A percentile compares a stretch with the other conserved stretches of the same genome.
Conservation (phyloP, 2,113 vertebrate genomes). For the Tursiops truncatus region DNA sequence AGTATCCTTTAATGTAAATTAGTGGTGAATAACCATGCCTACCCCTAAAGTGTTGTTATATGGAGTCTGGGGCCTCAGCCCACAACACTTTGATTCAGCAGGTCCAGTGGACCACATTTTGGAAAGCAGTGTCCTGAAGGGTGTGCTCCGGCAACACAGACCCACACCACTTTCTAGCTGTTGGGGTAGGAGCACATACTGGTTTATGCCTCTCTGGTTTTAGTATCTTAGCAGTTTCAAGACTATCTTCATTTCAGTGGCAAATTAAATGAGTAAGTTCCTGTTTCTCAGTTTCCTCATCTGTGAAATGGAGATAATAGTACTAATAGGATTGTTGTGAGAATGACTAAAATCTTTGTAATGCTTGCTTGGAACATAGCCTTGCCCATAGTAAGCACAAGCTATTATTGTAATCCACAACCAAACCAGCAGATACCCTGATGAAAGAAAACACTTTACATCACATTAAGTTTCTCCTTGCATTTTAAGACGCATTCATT, state of each 20-base stretch:
- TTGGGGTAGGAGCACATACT: background rate
- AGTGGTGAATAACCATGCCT: background rate
- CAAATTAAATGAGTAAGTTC: background rate
- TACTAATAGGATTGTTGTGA: background rate
- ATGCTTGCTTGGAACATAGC: background rate
- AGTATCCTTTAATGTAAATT: background rate
- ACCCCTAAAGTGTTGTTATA: background rate
- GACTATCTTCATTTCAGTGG: background rate
- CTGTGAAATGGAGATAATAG: background rate
- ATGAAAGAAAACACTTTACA: background rate
- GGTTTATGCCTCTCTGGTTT: background rate
- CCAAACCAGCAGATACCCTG: background rate
- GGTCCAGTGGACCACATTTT: background rate
- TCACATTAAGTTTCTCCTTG: background rate
- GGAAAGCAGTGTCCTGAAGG: background rate
- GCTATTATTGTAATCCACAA: background rate
- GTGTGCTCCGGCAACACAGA: background rate
- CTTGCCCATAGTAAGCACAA: background rate
- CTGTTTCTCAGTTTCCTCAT: constrained; percentile 28
- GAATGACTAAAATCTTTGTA: background rate
- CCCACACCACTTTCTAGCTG: background rate
- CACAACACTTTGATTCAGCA: background rate
- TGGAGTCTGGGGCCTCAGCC: background rate
- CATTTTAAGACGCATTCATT: background rate
- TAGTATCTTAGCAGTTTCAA: background rate